These are phyloP conservation scores for Drosophila kepulauana DNA, from an alignment of 1,140 invertebrate species.

Conservation along the genomic window DNA sequence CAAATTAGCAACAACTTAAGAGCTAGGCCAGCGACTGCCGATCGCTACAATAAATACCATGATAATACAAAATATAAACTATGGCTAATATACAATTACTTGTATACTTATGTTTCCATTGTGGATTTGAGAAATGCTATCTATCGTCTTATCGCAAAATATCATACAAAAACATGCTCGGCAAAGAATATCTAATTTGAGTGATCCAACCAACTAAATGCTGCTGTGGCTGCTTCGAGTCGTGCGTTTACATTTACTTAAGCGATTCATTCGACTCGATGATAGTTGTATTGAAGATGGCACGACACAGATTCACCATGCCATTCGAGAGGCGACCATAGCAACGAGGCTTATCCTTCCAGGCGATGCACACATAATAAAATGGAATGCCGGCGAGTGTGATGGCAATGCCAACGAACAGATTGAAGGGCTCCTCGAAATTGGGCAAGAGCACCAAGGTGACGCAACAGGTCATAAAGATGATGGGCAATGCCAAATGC, in stretches of 20 bases:
- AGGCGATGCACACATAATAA: constrained; percentile 94
- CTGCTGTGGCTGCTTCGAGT: not conserved
- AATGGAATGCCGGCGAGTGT: constrained; percentile 96
- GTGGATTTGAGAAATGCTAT: constrained; percentile 58
- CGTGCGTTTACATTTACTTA: constrained; percentile 40
- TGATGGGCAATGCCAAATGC: constrained; percentile 91
- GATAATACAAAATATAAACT: constrained; percentile 32
- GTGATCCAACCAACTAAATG: constrained; percentile 58
- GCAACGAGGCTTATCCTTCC: constrained; percentile 90
- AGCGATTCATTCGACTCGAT: constrained; percentile 74
- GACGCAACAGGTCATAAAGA: constrained; percentile 93
- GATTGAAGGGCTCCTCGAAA: constrained; percentile 91
- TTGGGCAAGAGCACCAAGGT: constrained; percentile 94
- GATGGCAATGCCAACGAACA: constrained; percentile 93
- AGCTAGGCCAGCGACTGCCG: constrained; percentile 18
- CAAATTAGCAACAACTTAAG: constrained; percentile 33
- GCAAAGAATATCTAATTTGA: constrained; percentile 53
- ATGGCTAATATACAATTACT: constrained; percentile 42
- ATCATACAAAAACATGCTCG: constrained; percentile 7
- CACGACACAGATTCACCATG: constrained; percentile 73
- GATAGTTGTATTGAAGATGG: constrained; percentile 80
- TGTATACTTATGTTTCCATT: constrained; percentile 29
- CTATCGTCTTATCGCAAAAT: constrained; percentile 23
- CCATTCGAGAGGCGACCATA: constrained; percentile 69
- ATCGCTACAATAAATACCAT: constrained; percentile 65